Percentiles rank a stretch among this genome's conserved stretches.
These are phyloP conservation scores for Neocrepidodera transversa DNA, from an alignment of 2,888 invertebrate genomes.

Conservation along the genomic window DNA sequence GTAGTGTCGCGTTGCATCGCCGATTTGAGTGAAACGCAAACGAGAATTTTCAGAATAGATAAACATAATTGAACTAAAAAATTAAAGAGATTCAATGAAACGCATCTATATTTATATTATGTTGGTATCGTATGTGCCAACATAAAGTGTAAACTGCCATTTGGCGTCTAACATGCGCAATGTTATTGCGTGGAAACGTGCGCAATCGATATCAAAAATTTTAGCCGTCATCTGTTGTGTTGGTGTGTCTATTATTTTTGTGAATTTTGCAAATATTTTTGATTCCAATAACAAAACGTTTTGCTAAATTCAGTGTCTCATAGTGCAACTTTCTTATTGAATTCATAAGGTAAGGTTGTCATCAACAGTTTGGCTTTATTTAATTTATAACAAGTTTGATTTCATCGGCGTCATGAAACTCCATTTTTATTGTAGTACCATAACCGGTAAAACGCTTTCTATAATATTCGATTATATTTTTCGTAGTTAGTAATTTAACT, in stretches of 20 bases:
- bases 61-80: too few species aligned
- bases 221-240: conserved; percentile 66
- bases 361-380: conserved; percentile 51
- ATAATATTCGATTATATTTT: conserved; percentile 17
- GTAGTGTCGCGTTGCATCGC: too few species aligned
- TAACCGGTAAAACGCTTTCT: conserved; percentile 25
- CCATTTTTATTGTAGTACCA: conserved; percentile 34
- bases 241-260: conserved; percentile 55
- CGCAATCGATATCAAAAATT: conserved; percentile 59
- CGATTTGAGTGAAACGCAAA: too few species aligned
- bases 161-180: conserved; percentile 25
- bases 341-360: conserved; percentile 50
- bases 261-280: conserved; percentile 51
- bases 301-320: conserved; percentile 43
- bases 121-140: too few species aligned
- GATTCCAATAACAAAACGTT: conserved; percentile 52
- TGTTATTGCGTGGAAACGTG: conserved; percentile 54
- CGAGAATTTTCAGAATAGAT: too few species aligned
- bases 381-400: conserved; percentile 54
- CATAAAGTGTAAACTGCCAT: not conserved
- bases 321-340: conserved; percentile 23
- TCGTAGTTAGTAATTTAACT: not conserved
- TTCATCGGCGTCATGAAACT: conserved; percentile 56
- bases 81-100: too few species aligned
- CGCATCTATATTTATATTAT: too few species aligned